Evolutionary conservation across 2,888 invertebrate species (phyloP), one percentile per base, ranked within the genome.

Genomic region (Sinodicranocentrus sp.): DNA sequence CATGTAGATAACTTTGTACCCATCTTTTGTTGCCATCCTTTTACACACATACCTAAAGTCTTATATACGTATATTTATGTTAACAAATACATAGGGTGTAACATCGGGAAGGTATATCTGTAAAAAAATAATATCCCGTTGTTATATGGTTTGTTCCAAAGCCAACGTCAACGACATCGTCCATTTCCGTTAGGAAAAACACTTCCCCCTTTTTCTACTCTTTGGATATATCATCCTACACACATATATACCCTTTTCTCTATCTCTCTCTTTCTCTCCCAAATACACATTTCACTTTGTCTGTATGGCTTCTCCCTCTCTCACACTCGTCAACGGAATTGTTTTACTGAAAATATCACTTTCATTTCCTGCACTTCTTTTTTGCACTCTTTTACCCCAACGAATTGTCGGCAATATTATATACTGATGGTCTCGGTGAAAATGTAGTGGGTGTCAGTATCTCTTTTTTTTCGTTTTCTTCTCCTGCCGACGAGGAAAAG

Each of bases 311-410:
- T 77, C 78, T 76, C 59, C 21, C 72, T 54, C 67, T 82, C 73
- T 48, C 15, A 48, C 8, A 48, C 48, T 83, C 70, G 80, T 82
- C 76, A 44, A 67, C 80, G 86, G 87, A 87, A 88, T 86, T 83
- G 82, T 84, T 88, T 86, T 87, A 87, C 88, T 87, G 86, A 88
- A 87, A 88, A 86, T 86, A 87, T 88, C 88, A 85, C 86, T 87
- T 85, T 86, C 85, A 88, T 86, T 87, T 86, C 86, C 86, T 83
- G 77, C 80, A 82, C 57, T 82, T 82, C 72, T 82, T 82, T 73
- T 72, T 82, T 73, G 63, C 67, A 73, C 67, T 73, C 67, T 59
- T 68, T 82, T 82, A 63, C 57, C 67, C 21, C 67, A 73, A 79
- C 44, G 73, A 82, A 82, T 82, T 82, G 80, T 68, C 80, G 68